A percentile compares a stretch with the other conserved stretches of the same genome.
Evolutionary conservation across 2,113 vertebrate species (phyloP).

Genomic region (Cyprinodon brontotheroides): DNA sequence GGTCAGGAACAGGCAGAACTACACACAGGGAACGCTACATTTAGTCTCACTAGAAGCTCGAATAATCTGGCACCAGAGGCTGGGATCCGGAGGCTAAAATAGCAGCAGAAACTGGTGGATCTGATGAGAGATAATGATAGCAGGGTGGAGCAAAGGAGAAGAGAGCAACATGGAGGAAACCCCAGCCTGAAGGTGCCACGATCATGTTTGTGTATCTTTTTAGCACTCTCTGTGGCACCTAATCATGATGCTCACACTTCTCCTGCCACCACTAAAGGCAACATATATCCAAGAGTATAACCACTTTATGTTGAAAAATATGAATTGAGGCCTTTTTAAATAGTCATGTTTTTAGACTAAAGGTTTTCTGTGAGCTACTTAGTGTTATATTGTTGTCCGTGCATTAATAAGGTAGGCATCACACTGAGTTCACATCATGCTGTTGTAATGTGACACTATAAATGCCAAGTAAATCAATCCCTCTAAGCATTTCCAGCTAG

Average conservation of each 20-base stretch:
- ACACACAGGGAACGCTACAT: no score
- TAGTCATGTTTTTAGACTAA: background rate
- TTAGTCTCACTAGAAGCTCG: no score
- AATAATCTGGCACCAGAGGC: no score
- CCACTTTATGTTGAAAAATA: background rate
- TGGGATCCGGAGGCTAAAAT: no score
- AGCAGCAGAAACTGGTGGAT: no score
- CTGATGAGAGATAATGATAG: no score
- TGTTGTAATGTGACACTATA: background rate
- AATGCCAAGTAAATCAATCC: slow-evolving; percentile 2
- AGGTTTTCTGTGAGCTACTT: background rate
- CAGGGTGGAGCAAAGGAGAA: no score
- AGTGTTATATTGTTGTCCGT: background rate
- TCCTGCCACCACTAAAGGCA: background rate
- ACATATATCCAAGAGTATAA: background rate
- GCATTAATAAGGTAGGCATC: background rate
- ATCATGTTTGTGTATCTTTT: background rate
- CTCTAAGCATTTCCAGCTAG: background rate
- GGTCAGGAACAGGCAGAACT: no score
- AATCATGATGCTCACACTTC: slow-evolving; percentile 6
- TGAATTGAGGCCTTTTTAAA: background rate
- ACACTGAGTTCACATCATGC: background rate
- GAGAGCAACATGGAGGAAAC: no score
- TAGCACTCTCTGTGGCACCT: background rate
- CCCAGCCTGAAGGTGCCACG: no score